Conservation (phyloP, 2,797 vertebrate genomes). For the Alectoris magna region DNA sequence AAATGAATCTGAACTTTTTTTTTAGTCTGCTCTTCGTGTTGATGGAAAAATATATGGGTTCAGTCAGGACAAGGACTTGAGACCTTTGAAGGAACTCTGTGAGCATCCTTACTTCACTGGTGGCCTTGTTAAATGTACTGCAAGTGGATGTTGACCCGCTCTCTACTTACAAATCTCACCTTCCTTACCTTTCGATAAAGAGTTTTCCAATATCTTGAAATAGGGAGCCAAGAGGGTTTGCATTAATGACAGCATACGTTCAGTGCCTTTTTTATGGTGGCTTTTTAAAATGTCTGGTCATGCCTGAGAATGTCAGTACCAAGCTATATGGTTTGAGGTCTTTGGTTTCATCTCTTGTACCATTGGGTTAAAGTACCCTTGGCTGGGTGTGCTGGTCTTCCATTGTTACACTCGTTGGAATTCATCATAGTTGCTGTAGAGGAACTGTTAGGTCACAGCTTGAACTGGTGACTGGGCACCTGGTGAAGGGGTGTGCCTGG, state of each 20-base stretch:
- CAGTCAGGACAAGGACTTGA: neutral
- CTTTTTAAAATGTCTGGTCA: neutral
- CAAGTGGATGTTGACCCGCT: neutral
- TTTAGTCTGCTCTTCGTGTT: neutral
- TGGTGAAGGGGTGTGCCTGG: too few species aligned
- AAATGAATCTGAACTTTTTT: neutral
- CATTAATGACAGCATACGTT: neutral
- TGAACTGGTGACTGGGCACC: too few species aligned
- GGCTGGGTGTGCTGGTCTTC: neutral
- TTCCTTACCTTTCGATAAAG: neutral
- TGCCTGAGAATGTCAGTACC: neutral
- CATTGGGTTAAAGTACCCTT: neutral
- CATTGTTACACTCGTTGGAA: neutral
- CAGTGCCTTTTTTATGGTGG: neutral
- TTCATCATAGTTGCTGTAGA: neutral
- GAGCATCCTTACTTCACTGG: neutral
- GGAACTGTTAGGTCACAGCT: too few species aligned
- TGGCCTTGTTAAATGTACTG: neutral
- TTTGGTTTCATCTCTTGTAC: constrained; percentile 7
- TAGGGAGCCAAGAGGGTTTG: neutral
- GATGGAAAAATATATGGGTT: neutral
- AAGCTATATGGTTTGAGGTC: neutral
- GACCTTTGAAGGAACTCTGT: neutral
- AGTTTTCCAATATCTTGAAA: neutral
- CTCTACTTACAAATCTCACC: neutral